These are phyloP conservation scores for Anolis sagrei DNA, from an alignment of 2,113 vertebrate genomes.

Conservation along the genomic window DNA sequence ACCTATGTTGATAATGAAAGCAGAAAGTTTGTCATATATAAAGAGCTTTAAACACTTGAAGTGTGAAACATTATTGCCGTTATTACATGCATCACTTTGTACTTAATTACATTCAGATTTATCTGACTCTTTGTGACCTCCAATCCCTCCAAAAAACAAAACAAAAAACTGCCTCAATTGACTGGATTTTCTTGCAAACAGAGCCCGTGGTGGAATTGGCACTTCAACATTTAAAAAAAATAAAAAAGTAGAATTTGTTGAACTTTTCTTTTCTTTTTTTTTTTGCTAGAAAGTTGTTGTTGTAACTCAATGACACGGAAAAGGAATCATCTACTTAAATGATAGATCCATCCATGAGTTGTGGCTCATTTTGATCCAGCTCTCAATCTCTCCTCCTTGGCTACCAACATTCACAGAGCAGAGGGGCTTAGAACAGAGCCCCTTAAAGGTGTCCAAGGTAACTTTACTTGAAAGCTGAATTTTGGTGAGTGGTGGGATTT, in stretches of 20 bases:
- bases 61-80: background rate
- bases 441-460: background rate
- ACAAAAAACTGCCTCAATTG: background rate
- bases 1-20: slow-evolving; percentile 13
- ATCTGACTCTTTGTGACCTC: background rate
- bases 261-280: too few relatives aligned
- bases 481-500: background rate
- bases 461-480: background rate
- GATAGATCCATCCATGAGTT: background rate
- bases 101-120: background rate
- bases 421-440: background rate
- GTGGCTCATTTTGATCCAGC: too few relatives aligned
- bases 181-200: background rate
- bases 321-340: background rate
- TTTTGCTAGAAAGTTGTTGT: too few relatives aligned
- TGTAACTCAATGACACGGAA: too few relatives aligned
- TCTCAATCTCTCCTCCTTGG: background rate
- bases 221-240: background rate
- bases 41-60: background rate
- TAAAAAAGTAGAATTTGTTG: too few relatives aligned
- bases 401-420: background rate
- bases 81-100: background rate
- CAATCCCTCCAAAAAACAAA: too few relatives aligned
- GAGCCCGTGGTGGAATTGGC: too few relatives aligned
- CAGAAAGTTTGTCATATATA: background rate